These are phyloP conservation scores for Phalloptychus januarius DNA, from an alignment of 2,797 vertebrate species.

Conservation along the genomic window DNA sequence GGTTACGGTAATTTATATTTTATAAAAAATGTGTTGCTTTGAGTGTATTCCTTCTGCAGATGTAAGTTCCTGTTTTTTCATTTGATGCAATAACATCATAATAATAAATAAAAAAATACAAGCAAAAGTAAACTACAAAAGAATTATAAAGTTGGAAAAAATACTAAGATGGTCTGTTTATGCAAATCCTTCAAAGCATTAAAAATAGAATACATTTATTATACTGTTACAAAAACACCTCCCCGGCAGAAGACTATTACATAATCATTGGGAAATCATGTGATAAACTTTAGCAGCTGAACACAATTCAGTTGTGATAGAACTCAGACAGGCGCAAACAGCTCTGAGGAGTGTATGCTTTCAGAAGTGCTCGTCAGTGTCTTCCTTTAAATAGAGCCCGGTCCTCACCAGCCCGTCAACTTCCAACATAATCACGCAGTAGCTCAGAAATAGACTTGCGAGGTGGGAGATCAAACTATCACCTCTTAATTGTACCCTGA, in stretches of 20 bases:
- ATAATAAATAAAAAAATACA: not conserved
- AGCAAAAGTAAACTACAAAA: not conserved
- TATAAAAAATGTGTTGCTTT: not conserved
- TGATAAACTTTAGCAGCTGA: slow-evolving; percentile 12
- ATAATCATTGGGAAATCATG: slow-evolving; percentile 23
- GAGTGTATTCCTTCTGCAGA: not conserved
- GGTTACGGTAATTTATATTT: slow-evolving; percentile 4
- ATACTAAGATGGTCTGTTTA: not conserved
- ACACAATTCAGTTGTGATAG: slow-evolving; percentile 14
- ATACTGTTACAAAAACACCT: slow-evolving; percentile 10
- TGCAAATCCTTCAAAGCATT: not conserved
- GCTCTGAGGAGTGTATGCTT: slow-evolving; percentile 44
- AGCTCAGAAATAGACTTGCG: slow-evolving; percentile 77
- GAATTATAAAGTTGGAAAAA: not conserved
- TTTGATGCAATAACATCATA: not conserved
- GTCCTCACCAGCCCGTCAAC: slow-evolving; percentile 69
- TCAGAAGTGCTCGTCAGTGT: slow-evolving; percentile 52
- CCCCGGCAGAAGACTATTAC: slow-evolving; percentile 15
- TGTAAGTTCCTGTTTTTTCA: not conserved
- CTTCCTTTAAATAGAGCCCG: slow-evolving; percentile 72
- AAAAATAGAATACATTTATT: not conserved
- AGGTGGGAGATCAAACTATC: slow-evolving; percentile 82
- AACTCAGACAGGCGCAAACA: slow-evolving; percentile 45
- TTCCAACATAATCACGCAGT: slow-evolving; percentile 72
- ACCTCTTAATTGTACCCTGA: slow-evolving; percentile 82